Base-by-base conservation (phyloP, 2,797 vertebrate genomes). In the Malurus leucopterus region DNA sequence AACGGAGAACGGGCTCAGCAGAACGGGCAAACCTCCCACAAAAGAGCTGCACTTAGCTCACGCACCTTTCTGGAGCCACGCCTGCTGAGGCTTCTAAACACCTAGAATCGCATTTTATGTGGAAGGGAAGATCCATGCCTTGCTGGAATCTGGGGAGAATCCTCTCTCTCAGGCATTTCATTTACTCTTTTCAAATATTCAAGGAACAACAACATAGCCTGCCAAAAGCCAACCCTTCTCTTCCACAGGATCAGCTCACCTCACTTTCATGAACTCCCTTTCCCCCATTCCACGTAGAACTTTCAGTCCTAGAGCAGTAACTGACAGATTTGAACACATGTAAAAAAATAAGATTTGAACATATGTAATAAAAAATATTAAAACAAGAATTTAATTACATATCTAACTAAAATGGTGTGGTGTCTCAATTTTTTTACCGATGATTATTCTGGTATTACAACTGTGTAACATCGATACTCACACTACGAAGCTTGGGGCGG, bases 261-360 rank as follows among this genome's bases (percentile, higher is more conserved):
- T 21, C 15, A 5, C 46, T 10, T 11, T 3, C 10, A 24, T 26
- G 15, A 18, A 36, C 3, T 8, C 6, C 10, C 5, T 11, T 16
- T 13, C 5, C 3, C 6, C 22, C 15, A 2, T 11, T 5, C 22
- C 41, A 43, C 0, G 0, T 0, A 47, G 41, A 40, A 17, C 15
- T 47, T 55, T 7, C 19, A 17, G 1, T n/a, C 24, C 23, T 17
- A 10, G 9, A 30, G 24, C 16, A 46, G 11, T 2, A 9, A 57
- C 18, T 3, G 32, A 18, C 27, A 26, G 8, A 38, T 21, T 4
- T n/a, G 13, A 78, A 72, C 46, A 34, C 1, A 20, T 0, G 7
- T 9, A 19, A 2, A n/a, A 58, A 74, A 65, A 15, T 19, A 40
- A 26, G 8, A 38, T 21, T 4, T n/a, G 13, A 78, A 72, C 46